phyloP scores from a whole-genome alignment of 2,797 vertebrate species.

The Acanthurus leucopareius region DNA sequence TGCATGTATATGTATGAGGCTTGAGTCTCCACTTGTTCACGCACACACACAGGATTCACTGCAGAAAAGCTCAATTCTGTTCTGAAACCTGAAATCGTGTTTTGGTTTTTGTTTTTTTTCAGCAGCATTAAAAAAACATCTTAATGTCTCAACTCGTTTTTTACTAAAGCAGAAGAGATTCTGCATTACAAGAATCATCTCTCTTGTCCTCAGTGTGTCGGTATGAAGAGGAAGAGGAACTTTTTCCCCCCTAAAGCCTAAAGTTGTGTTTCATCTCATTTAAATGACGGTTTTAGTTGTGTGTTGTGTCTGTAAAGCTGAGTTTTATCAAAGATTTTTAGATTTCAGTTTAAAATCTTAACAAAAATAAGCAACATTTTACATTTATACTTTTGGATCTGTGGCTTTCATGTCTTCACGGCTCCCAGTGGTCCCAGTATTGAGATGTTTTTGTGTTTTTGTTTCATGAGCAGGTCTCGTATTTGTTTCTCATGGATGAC shows the following conservation, averaged over 20 bases:
- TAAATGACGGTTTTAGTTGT: neutral
- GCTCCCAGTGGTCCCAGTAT: too few relatives aligned
- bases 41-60: neutral
- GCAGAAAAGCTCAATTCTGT: neutral
- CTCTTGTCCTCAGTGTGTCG: conserved; percentile 28
- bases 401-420: neutral
- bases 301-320: neutral
- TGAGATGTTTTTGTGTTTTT: too few relatives aligned
- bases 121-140: neutral
- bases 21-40: conserved; percentile 24
- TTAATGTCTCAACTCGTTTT: neutral
- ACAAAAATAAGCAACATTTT: neutral
- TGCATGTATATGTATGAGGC: conserved; percentile 61
- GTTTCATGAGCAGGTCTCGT: too few relatives aligned
- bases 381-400: neutral
- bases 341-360: too few relatives aligned
- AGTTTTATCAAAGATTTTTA: neutral
- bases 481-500: neutral
- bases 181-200: neutral
- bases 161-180: neutral
- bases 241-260: neutral
- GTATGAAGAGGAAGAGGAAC: neutral
- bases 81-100: neutral
- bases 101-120: neutral
- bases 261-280: neutral